Evolutionary conservation across 2,113 vertebrate genomes (phyloP).

Genomic region (Eulemur macaco): DNA sequence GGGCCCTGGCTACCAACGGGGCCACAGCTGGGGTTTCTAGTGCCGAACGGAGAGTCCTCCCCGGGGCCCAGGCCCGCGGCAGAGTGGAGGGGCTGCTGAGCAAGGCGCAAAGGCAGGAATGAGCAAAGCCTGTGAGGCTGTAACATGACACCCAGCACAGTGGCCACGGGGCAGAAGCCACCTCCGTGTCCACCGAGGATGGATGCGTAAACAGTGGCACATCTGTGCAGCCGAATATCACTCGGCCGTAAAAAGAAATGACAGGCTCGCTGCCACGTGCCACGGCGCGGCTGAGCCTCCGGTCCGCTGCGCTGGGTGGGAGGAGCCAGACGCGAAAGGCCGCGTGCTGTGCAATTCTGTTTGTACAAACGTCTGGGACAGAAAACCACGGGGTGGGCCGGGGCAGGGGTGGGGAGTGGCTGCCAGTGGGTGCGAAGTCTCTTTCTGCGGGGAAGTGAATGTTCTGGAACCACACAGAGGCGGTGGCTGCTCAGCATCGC

Average conservation of each 20-base stretch:
- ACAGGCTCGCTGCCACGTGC: background rate
- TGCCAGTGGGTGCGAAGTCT: background rate
- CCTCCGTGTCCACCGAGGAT: background rate
- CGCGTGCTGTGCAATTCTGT: background rate
- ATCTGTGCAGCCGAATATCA: background rate
- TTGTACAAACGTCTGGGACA: too few species aligned
- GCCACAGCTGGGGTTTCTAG: background rate
- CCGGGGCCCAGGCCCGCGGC: background rate
- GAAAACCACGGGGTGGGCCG: too few species aligned
- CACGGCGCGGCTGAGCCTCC: accelerated
- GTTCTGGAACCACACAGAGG: background rate
- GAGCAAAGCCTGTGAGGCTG: background rate
- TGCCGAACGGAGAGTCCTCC: too few species aligned
- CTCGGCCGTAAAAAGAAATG: background rate
- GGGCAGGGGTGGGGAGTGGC: background rate
- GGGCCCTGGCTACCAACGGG: background rate
- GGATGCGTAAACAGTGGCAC: background rate
- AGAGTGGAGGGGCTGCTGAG: background rate
- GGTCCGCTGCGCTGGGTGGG: too few species aligned
- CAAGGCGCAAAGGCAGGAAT: background rate
- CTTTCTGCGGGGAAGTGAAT: background rate
- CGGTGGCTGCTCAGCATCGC: too few species aligned
- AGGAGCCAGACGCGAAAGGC: background rate
- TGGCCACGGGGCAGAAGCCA: background rate
- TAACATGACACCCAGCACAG: background rate